Evolutionary conservation across 2,113 vertebrate genomes (phyloP), one percentile per base, ranked within the genome.

Genomic region (Sylvilagus bachmani): DNA sequence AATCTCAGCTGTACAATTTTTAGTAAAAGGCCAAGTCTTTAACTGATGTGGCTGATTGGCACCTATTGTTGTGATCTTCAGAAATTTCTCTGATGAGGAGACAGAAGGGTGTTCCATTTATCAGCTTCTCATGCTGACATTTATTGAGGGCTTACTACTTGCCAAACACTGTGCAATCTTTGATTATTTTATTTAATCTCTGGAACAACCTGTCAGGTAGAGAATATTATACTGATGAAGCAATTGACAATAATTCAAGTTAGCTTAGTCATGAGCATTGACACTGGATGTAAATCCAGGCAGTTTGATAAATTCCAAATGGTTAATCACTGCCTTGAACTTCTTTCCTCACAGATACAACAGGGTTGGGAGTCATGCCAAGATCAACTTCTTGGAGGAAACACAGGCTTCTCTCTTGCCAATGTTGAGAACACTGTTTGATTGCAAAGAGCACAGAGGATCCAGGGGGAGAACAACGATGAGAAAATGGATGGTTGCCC

Each of bases 221-320:
- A 25, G 3, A 49, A 44, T 90, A 53, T 95, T 91, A 83, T 78
- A 55, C 38, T 66, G 53, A 51, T 11, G 77, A 71, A 61, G 80
- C 67, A 31, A 79, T n/a, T 55, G 90, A 55, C 53, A 29, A 44
- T 89, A 77, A 87, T 85, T 93, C 44, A 77, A 66, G 53, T 71
- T 96, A 86, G 38, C 22, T 29, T 19, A 64, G 38, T n/a, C 79
- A 31, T 17, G 36, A 79, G 44, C 66, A 25, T 53, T 36, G 53
- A 66, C 29, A 8, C 13, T 25, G 16, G 81, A 61, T 44, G 74
- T 74, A 53, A 70, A 80, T 66, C 24, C 44, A 36, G 82, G 31
- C 13, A 58, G 55, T 51, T 55, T 75, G 77, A 21, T 22, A 31
- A 75, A 64, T 70, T 7, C 49, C 5, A 51, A 74, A 49, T 53